phyloP scores from a whole-genome alignment of 2,888 invertebrate genomes.

The Coenonympha arcania region DNA sequence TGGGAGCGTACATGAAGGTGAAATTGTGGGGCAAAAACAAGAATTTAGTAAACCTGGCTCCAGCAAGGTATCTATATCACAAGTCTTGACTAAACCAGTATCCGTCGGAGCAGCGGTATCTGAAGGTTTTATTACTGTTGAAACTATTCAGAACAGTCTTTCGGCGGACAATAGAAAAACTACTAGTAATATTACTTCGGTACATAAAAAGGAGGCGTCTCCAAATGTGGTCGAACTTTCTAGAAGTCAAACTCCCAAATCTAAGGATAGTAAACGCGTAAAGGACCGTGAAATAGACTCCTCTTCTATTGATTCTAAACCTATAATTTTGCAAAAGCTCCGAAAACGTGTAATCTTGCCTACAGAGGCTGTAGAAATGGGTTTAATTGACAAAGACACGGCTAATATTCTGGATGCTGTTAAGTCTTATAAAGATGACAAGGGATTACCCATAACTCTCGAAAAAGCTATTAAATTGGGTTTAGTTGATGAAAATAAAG shows the following conservation, averaged over 20 bases:
- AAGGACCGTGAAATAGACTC: constrained; percentile 61
- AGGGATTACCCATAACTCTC: constrained; percentile 79
- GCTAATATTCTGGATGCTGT: constrained; percentile 79
- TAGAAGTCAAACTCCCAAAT: constrained; percentile 73
- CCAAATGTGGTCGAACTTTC: constrained; percentile 75
- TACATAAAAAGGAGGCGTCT: constrained; percentile 34
- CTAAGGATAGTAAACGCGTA: constrained; percentile 79
- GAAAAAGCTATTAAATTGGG: constrained; percentile 82
- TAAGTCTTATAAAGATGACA: constrained; percentile 71
- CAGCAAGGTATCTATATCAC: constrained; percentile 39
- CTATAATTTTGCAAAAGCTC: constrained; percentile 83
- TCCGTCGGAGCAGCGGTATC: constrained; percentile 76
- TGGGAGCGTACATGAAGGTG: neutral
- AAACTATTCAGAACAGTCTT: constrained; percentile 65
- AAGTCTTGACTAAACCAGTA: constrained; percentile 66
- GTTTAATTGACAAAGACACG: constrained; percentile 84
- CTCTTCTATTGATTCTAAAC: constrained; percentile 78
- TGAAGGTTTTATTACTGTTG: constrained; percentile 71
- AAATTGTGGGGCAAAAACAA: constrained; percentile 1
- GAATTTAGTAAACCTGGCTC: constrained; percentile 27
- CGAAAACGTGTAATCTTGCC: constrained; percentile 83
- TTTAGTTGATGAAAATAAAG: constrained; percentile 81
- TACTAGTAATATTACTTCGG: constrained; percentile 31
- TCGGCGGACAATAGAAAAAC: constrained; percentile 51
- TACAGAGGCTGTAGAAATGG: constrained; percentile 83